These are phyloP conservation scores for Uromys caudimaculatus DNA, from an alignment of 2,797 vertebrate genomes.

Conservation along the genomic window DNA sequence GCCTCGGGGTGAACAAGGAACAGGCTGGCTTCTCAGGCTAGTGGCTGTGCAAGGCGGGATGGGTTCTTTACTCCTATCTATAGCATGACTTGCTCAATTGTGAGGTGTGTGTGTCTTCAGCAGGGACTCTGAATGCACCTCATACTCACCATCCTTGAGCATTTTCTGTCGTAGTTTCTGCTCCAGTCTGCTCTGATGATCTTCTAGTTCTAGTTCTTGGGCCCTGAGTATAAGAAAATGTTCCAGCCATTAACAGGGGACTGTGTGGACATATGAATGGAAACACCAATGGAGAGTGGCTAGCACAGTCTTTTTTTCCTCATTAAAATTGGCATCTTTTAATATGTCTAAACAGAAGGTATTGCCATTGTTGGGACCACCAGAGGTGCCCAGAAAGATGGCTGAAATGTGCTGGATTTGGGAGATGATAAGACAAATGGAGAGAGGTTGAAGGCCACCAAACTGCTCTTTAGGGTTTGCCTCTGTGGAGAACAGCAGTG, in stretches of 20 bases:
- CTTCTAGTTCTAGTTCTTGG: slow-evolving; percentile 94
- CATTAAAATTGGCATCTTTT: neutral
- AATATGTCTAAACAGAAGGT: neutral
- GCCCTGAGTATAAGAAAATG: slow-evolving; percentile 88
- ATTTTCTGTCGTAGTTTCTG: slow-evolving; percentile 92
- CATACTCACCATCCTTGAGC: slow-evolving; percentile 90
- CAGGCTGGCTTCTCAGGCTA: neutral
- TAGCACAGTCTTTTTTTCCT: neutral
- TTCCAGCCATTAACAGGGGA: neutral
- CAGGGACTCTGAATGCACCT: neutral
- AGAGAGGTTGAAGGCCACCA: neutral
- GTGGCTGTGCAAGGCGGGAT: neutral
- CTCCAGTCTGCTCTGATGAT: slow-evolving; percentile 94
- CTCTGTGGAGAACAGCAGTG: neutral
- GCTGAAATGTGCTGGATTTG: neutral
- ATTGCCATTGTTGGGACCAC: neutral
- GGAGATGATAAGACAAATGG: neutral
- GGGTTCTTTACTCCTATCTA: neutral
- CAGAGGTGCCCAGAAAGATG: neutral
- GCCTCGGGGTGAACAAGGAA: neutral
- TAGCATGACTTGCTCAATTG: neutral
- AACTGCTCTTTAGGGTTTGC: neutral
- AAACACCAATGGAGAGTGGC: neutral
- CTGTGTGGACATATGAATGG: neutral
- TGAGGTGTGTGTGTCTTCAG: neutral